Evolutionary conservation across 1,140 invertebrate species (phyloP).

Genomic region (Xylocopa sonorina): DNA sequence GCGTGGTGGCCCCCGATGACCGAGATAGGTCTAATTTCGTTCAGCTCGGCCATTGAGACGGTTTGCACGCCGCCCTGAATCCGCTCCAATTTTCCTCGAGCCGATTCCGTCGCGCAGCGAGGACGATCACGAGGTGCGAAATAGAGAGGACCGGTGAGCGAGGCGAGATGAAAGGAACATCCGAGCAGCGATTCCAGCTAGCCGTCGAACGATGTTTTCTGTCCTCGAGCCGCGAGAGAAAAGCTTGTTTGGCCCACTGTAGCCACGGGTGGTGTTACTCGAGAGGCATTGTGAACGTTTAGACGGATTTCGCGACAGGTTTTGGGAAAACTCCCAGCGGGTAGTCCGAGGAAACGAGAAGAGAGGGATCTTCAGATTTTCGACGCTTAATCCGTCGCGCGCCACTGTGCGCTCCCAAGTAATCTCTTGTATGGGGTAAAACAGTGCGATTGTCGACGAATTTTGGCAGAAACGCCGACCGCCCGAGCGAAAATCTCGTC

Average conservation of each 20-base stretch:
- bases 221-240: conserved; percentile 24
- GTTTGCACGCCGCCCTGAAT: conserved; percentile 41
- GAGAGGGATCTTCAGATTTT: conserved; percentile 60
- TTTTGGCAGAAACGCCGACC: background rate
- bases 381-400: conserved; percentile 64
- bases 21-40: conserved; percentile 75
- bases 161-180: conserved; percentile 41
- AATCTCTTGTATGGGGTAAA: background rate
- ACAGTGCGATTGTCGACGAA: background rate
- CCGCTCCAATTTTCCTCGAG: conserved; percentile 69
- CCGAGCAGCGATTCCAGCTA: background rate
- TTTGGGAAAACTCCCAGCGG: conserved; percentile 72
- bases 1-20: conserved; percentile 58
- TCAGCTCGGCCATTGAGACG: conserved; percentile 50
- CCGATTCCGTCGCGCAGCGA: background rate
- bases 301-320: conserved; percentile 69
- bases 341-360: conserved; percentile 33
- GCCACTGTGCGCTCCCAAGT: background rate
- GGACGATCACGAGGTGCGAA: conserved; percentile 58
- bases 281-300: conserved; percentile 41
- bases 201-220: conserved; percentile 28
- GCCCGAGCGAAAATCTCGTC: no score
- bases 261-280: conserved; percentile 57
- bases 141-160: conserved; percentile 20
- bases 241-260: conserved; percentile 60